These are phyloP conservation scores for Apteryx owenii DNA, from an alignment of 2,113 vertebrate genomes.

Conservation along the genomic window DNA sequence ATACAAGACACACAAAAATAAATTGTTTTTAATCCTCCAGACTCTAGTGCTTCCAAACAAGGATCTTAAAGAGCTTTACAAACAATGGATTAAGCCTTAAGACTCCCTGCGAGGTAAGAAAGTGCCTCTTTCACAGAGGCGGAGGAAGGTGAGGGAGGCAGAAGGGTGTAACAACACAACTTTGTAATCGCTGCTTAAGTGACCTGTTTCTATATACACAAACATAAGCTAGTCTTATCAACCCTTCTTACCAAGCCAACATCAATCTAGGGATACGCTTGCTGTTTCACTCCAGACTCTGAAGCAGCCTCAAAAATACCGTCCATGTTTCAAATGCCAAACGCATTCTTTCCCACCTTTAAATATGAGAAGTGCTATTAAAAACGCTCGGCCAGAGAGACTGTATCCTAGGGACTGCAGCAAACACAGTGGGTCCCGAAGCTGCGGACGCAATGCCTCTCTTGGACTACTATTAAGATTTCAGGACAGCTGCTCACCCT, in stretches of 20 bases:
- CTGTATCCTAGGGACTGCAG: accelerated
- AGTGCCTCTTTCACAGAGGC: not conserved
- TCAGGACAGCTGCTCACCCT: not conserved
- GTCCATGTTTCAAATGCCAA: accelerated
- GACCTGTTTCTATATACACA: accelerated
- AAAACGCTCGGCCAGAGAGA: not conserved
- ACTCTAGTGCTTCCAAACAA: slow-evolving; percentile 48
- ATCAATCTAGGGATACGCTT: accelerated
- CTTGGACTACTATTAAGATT: accelerated
- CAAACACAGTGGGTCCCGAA: not conserved
- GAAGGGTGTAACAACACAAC: not conserved
- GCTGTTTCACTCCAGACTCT: not conserved
- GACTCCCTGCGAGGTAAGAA: not conserved
- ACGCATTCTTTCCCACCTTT: not conserved
- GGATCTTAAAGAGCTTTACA: slow-evolving; percentile 68
- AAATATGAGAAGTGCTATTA: not conserved
- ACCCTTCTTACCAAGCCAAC: not conserved
- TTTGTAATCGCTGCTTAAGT: not conserved
- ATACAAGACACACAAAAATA: slow-evolving; percentile 64
- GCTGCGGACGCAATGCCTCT: accelerated
- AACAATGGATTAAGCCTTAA: slow-evolving; percentile 70
- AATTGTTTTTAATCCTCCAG: slow-evolving; percentile 64
- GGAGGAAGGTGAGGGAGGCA: not conserved
- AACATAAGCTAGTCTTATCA: accelerated
- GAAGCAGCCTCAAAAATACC: not conserved